phyloP scores from a whole-genome alignment of 2,113 vertebrate genomes.

The Urocynchramus pylzowi region DNA sequence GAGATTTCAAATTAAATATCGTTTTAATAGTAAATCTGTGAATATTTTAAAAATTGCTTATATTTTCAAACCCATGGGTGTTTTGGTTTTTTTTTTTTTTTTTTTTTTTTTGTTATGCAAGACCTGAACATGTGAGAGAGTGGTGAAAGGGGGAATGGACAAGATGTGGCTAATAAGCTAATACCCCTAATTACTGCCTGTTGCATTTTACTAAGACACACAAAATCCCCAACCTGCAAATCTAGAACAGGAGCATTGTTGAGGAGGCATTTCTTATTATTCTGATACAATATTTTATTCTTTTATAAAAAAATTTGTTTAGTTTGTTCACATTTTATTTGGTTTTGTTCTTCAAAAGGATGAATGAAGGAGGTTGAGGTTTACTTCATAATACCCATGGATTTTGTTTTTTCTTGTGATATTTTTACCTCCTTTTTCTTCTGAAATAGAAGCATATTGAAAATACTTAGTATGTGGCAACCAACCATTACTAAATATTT shows the following conservation, averaged over 20 bases:
- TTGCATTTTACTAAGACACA: background rate
- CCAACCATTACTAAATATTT: background rate
- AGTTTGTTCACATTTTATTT: background rate
- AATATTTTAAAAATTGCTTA: rapidly evolving
- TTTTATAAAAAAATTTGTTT: background rate
- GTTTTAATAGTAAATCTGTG: background rate
- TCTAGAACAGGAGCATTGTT: background rate
- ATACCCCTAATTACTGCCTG: background rate
- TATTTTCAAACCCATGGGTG: background rate
- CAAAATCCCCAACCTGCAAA: background rate
- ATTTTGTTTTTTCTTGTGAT: background rate
- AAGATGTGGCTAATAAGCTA: background rate
- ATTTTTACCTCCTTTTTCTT: background rate
- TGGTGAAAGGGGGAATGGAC: background rate
- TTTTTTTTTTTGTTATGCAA: background rate
- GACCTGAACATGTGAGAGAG: background rate
- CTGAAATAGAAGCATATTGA: background rate
- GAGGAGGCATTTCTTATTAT: background rate
- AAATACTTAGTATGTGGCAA: background rate
- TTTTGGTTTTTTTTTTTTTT: background rate
- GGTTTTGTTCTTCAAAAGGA: background rate
- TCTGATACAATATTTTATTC: background rate
- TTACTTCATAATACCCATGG: background rate
- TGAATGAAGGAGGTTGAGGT: background rate
- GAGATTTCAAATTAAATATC: background rate